A percentile compares a stretch with the other conserved stretches of the same genome.
phyloP scores from a whole-genome alignment of 1,140 invertebrate species.

The Eriocheir sinensis region DNA sequence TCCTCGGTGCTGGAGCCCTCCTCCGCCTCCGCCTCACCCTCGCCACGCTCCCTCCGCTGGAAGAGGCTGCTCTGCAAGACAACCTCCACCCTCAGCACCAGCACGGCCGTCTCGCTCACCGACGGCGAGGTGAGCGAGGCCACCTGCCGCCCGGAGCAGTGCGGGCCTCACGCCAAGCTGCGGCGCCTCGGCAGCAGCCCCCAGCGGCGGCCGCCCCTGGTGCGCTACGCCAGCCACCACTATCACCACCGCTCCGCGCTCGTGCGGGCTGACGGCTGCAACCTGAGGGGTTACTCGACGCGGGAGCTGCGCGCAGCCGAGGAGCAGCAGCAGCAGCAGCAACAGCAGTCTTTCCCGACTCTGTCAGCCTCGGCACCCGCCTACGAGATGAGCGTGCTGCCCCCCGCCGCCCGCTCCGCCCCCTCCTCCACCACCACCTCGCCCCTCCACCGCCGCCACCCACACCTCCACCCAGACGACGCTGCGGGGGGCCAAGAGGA shows the following conservation, averaged over 20 bases:
- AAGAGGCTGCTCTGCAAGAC: conserved; percentile 77
- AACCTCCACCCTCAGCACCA: conserved; percentile 73
- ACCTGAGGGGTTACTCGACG: conserved; percentile 35
- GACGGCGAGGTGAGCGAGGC: conserved; percentile 56
- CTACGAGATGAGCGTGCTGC: conserved; percentile 66
- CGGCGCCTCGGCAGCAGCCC: conserved; percentile 47
- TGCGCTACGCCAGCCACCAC: conserved; percentile 68
- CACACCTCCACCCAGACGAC: not conserved
- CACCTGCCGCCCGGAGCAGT: not conserved
- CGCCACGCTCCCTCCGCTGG: conserved; percentile 63
- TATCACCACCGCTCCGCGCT: conserved; percentile 31
- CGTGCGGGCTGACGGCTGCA: conserved; percentile 16
- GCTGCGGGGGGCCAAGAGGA: not conserved
- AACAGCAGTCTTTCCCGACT: not conserved
- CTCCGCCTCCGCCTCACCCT: conserved; percentile 66
- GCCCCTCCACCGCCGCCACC: conserved; percentile 51
- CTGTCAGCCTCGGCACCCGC: conserved; percentile 6
- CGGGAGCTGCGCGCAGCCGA: conserved; percentile 2
- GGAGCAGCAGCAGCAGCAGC: not conserved
- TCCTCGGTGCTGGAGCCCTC: conserved; percentile 79
- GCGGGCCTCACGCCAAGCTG: not conserved
- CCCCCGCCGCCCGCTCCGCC: conserved; percentile 53
- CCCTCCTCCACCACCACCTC: conserved; percentile 68
- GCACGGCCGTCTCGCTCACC: conserved; percentile 69
- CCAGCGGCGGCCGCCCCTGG: conserved; percentile 56